Conservation (phyloP, 2,113 vertebrate genomes). For the Ammodytes dubius region DNA sequence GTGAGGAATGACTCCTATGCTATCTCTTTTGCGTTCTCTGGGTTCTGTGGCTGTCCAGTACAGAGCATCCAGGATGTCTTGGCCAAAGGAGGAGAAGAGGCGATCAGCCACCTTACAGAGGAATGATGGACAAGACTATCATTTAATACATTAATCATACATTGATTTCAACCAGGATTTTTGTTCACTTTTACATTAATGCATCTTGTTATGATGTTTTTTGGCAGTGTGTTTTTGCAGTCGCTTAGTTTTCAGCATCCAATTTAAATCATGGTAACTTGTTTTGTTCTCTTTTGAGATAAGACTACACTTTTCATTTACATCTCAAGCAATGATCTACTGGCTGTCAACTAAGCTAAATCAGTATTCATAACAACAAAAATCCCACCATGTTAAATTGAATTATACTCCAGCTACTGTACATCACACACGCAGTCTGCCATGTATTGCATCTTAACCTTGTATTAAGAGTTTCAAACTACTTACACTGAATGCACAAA, state of each 20-base stretch:
- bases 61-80: constrained; percentile 97
- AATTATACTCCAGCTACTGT: not conserved
- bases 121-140: not conserved
- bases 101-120: constrained; percentile 93
- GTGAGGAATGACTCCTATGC: constrained; percentile 96
- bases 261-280: not conserved
- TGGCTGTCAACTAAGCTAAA: not conserved
- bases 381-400: not conserved
- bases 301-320: not conserved
- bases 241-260: not conserved
- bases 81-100: constrained; percentile 97
- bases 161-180: not conserved
- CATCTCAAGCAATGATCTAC: not conserved
- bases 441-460: not conserved
- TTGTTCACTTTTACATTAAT: not conserved
- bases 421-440: not conserved
- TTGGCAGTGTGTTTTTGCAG: not conserved
- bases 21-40: constrained; percentile 94
- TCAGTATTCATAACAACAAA: not conserved
- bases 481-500: not conserved
- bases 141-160: not conserved
- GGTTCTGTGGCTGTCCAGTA: constrained; percentile 99
- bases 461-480: not conserved
- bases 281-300: not conserved
- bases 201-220: not conserved